Evolutionary conservation across 2,888 invertebrate species (phyloP).

Genomic region (Eilema caniola): DNA sequence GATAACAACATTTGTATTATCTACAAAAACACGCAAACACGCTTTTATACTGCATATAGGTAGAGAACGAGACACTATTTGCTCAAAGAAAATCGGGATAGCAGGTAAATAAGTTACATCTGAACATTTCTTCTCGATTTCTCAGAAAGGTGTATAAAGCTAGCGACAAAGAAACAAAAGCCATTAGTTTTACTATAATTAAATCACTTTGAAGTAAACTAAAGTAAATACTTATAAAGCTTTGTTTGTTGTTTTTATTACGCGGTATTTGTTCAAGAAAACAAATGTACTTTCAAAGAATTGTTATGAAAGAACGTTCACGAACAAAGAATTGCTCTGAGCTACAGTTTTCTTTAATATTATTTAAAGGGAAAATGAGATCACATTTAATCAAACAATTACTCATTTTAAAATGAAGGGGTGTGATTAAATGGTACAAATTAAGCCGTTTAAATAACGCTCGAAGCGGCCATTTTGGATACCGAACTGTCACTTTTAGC

Average conservation of each 20-base stretch:
- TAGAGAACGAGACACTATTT: neutral
- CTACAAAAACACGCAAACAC: neutral
- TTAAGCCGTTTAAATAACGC: slow-evolving; percentile 65
- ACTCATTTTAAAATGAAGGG: slow-evolving; percentile 60
- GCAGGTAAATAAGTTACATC: neutral
- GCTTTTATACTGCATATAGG: neutral
- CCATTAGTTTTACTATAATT: neutral
- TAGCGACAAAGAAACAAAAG: neutral
- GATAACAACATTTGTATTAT: neutral
- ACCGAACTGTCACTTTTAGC: slow-evolving; percentile 68
- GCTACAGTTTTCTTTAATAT: slow-evolving; percentile 38
- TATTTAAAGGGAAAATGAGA: slow-evolving; percentile 50
- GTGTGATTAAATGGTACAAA: slow-evolving; percentile 63
- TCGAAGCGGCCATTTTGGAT: slow-evolving; percentile 68
- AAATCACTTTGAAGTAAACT: slow-evolving; percentile 1
- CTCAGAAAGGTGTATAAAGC: neutral
- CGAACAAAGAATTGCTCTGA: slow-evolving; percentile 30
- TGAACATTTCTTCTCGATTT: neutral
- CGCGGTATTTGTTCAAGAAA: slow-evolving; percentile 34
- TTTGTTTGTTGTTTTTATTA: slow-evolving; percentile 26
- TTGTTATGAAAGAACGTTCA: slow-evolving; percentile 23
- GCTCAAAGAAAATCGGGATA: neutral
- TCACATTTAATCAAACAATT: slow-evolving; percentile 62
- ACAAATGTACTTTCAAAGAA: slow-evolving; percentile 22
- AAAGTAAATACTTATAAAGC: neutral